These are phyloP conservation scores for Rhadinocentrus ornatus DNA, from an alignment of 2,797 vertebrate genomes.

Conservation along the genomic window DNA sequence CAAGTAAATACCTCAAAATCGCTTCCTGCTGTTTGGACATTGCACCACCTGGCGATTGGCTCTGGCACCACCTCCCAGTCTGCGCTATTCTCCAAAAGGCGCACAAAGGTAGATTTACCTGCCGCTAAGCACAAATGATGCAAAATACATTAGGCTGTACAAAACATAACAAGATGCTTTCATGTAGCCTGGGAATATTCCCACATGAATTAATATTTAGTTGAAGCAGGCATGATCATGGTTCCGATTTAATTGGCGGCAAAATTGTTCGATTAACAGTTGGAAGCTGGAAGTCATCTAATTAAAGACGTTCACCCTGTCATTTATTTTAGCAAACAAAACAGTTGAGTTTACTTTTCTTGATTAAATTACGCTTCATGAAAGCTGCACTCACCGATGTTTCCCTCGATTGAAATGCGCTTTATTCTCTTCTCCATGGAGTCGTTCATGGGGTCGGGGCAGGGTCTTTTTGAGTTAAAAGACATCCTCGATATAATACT, in stretches of 20 bases:
- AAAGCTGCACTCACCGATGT: slow-evolving; percentile 86
- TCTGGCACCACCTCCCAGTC: slow-evolving; percentile 95
- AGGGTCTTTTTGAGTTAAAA: slow-evolving; percentile 82
- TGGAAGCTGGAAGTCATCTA: neutral
- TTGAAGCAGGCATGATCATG: neutral
- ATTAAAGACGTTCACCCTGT: neutral
- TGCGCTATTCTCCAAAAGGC: slow-evolving; percentile 83
- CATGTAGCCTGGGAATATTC: neutral
- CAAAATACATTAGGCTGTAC: neutral
- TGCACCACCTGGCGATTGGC: slow-evolving; percentile 95
- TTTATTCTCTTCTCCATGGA: slow-evolving; percentile 77
- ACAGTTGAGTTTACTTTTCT: neutral
- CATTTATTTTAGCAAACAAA: accelerated
- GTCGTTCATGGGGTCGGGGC: slow-evolving; percentile 53
- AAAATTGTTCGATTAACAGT: neutral
- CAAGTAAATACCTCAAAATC: slow-evolving; percentile 86
- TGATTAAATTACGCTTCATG: neutral
- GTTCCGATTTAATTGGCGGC: neutral
- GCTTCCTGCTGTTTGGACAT: slow-evolving; percentile 84
- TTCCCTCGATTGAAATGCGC: slow-evolving; percentile 91
- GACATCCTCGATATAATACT: slow-evolving; percentile 76
- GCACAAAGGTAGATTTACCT: slow-evolving; percentile 93
- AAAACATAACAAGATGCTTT: accelerated
- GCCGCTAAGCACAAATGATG: slow-evolving; percentile 80
- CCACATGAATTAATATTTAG: neutral